A percentile compares a stretch with the other conserved stretches of the same genome.
These are phyloP conservation scores for Heteronetta atricapilla DNA, from an alignment of 2,113 vertebrate genomes.

Conservation along the genomic window DNA sequence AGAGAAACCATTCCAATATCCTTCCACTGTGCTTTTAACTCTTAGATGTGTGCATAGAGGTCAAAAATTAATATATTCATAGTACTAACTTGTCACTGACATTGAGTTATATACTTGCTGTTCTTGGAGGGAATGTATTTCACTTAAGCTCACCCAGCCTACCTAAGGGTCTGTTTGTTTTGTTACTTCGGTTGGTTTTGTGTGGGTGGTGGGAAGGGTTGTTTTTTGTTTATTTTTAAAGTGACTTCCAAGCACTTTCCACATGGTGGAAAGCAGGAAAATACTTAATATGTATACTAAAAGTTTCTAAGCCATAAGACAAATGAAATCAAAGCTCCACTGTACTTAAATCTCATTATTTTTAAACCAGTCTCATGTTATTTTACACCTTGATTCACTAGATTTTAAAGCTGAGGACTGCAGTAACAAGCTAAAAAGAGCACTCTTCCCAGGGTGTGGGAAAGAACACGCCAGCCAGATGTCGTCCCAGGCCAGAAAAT, in stretches of 20 bases:
- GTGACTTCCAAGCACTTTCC: background rate
- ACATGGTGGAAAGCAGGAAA: background rate
- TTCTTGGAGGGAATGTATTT: background rate
- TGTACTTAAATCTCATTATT: background rate
- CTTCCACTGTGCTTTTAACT: background rate
- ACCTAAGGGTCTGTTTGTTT: background rate
- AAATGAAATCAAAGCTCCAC: slow-evolving; percentile 4
- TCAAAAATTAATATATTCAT: background rate
- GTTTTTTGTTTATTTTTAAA: background rate
- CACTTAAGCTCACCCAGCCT: background rate
- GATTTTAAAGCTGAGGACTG: background rate
- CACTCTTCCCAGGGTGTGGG: background rate
- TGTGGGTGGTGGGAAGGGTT: background rate
- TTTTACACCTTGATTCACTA: background rate
- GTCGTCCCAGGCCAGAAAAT: slow-evolving; percentile 52
- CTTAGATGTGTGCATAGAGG: background rate
- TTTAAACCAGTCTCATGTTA: background rate
- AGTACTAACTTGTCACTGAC: background rate
- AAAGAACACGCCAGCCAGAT: slow-evolving; percentile 45
- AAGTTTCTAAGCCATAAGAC: background rate
- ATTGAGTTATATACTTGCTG: background rate
- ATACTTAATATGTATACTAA: background rate
- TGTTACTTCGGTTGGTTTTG: background rate
- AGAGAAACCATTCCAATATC: background rate
- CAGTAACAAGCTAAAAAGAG: background rate